phyloP scores from a whole-genome alignment of 2,797 vertebrate species.

The Cryptoblepharus egeriae region DNA sequence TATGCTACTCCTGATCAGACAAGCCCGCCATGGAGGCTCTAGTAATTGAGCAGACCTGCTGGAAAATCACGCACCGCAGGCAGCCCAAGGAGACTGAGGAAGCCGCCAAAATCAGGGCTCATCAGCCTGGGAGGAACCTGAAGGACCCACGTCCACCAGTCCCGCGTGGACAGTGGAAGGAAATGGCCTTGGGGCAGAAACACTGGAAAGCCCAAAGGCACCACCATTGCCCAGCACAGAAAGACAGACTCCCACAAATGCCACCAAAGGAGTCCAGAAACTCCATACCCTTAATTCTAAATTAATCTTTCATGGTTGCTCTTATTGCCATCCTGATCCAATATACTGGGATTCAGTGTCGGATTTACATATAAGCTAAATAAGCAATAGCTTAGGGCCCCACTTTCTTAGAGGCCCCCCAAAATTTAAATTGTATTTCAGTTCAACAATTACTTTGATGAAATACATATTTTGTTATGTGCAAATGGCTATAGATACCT shows the following conservation, averaged over 20 bases:
- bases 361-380: too few relatives aligned
- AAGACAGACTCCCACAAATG: neutral
- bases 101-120: conserved; percentile 83
- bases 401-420: too few relatives aligned
- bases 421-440: too few relatives aligned
- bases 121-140: conserved; percentile 82
- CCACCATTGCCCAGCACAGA: too few relatives aligned
- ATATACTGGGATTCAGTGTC: too few relatives aligned
- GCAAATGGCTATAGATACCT: too few relatives aligned
- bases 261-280: too few relatives aligned
- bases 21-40: conserved; percentile 76
- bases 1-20: conserved; percentile 85
- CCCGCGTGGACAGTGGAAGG: conserved; percentile 71
- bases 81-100: conserved; percentile 83
- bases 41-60: conserved; percentile 85
- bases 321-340: too few relatives aligned
- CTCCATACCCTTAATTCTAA: neutral
- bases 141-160: conserved; percentile 72
- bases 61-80: conserved; percentile 84
- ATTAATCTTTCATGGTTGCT: neutral
- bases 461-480: too few relatives aligned
- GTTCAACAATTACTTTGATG: too few relatives aligned
- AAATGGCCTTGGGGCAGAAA: conserved; percentile 47
- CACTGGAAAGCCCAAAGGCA: neutral
- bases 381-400: too few relatives aligned